phyloP scores from a whole-genome alignment of 2,888 invertebrate genomes.

The Drosophila testacea region DNA sequence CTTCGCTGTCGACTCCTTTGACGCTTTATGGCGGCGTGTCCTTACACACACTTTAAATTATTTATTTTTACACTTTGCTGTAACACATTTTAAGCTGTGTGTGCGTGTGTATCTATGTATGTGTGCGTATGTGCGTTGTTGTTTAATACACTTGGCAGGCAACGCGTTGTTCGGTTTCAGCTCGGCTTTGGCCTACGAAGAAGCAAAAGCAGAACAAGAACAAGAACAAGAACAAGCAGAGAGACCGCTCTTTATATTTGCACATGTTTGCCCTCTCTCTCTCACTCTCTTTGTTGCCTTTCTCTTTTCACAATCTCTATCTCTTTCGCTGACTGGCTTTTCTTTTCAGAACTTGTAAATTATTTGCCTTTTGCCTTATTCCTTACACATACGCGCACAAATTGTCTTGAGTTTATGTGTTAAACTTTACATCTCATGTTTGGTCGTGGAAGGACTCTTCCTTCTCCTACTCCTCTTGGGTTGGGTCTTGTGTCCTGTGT shows the following conservation, averaged over 20 bases:
- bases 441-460: conserved; percentile 55
- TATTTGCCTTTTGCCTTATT: conserved; percentile 82
- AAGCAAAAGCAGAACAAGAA: conserved; percentile 22
- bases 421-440: conserved; percentile 78
- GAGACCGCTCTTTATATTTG: conserved; percentile 64
- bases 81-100: conserved; percentile 74
- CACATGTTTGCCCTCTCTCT: conserved; percentile 53
- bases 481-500: conserved; percentile 42
- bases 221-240: conserved; percentile 38
- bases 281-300: conserved; percentile 4
- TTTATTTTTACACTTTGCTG: conserved; percentile 82
- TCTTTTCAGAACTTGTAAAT: conserved; percentile 80
- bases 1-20: conserved; percentile 58
- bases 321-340: conserved; percentile 53
- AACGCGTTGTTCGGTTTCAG: conserved; percentile 46
- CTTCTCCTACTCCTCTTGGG: neutral
- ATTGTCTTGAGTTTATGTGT: conserved; percentile 82
- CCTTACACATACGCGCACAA: conserved; percentile 77
- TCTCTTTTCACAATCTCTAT: conserved; percentile 9
- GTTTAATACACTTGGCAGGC: conserved; percentile 67
- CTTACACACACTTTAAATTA: conserved; percentile 82
- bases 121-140: conserved; percentile 37
- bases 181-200: conserved; percentile 44
- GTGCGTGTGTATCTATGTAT: conserved; percentile 19
- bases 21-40: conserved; percentile 77